Evolutionary conservation across 1,140 invertebrate species (phyloP).

Genomic region (Cotesia chilonis): DNA sequence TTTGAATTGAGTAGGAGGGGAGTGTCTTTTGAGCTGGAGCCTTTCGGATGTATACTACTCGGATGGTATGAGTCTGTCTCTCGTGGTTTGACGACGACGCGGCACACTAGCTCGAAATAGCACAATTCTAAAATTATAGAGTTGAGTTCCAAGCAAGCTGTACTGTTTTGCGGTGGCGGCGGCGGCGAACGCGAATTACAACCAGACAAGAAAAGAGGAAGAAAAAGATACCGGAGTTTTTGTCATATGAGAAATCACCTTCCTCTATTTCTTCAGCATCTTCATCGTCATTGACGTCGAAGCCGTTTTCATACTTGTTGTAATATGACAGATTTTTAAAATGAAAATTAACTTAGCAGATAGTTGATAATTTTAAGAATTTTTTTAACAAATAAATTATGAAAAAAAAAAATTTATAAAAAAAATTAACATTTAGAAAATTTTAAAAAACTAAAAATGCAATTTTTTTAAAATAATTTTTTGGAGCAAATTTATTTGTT

Average conservation of each 20-base stretch:
- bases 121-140: conserved; percentile 37
- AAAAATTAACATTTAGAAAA: too few species aligned
- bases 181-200: not conserved
- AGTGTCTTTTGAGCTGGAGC: conserved; percentile 22
- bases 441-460: too few species aligned
- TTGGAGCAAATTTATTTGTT: too few species aligned
- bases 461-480: too few species aligned
- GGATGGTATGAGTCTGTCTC: conserved; percentile 30
- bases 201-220: conserved; percentile 5
- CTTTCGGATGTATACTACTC: conserved; percentile 17
- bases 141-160: conserved; percentile 16
- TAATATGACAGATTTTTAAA: too few species aligned
- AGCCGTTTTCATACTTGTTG: not conserved
- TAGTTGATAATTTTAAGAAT: too few species aligned
- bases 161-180: conserved; percentile 19
- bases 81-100: conserved; percentile 10
- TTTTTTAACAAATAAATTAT: too few species aligned
- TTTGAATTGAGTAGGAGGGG: not conserved
- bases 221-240: not conserved
- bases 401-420: too few species aligned
- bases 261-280: not conserved
- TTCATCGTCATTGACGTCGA: too few species aligned
- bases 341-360: too few species aligned
- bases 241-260: conserved; percentile 17
- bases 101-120: conserved; percentile 36